Percentiles rank a stretch among this genome's conserved stretches.
Evolutionary conservation across 64 coral and sea anemone genomes (phyloP).

Genomic region (Platygyra sinensis): DNA sequence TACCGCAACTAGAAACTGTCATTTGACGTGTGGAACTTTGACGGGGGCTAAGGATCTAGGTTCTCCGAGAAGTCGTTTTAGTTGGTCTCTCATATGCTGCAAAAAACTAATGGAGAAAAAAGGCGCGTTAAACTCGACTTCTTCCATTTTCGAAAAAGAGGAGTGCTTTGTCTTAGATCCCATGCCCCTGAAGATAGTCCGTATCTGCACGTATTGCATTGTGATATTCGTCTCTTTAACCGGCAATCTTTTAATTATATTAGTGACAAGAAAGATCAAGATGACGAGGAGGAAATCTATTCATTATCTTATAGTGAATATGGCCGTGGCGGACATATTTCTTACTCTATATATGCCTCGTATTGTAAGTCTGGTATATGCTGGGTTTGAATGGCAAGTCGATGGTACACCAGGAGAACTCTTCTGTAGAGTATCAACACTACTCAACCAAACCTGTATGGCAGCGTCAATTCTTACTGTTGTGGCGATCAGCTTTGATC

Average conservation of each 20-base stretch:
- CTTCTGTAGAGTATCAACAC: slow-evolving; percentile 38
- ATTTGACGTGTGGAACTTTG: too few relatives aligned
- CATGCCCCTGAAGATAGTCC: background rate
- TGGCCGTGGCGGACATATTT: slow-evolving; percentile 49
- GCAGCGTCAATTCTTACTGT: slow-evolving; percentile 63
- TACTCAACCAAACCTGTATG: slow-evolving; percentile 25
- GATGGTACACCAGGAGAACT: background rate
- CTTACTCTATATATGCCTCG: slow-evolving; percentile 52
- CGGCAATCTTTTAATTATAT: background rate
- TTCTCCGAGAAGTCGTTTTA: too few relatives aligned
- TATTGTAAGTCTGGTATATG: slow-evolving; percentile 2
- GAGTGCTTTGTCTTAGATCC: background rate
- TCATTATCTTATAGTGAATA: slow-evolving; percentile 62
- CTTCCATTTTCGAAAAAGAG: background rate
- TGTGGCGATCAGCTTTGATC: slow-evolving; percentile 59
- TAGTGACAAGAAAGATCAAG: background rate
- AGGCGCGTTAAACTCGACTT: background rate
- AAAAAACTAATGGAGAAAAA: too few relatives aligned
- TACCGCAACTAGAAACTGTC: too few relatives aligned
- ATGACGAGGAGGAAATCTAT: slow-evolving; percentile 43
- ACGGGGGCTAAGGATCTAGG: too few relatives aligned
- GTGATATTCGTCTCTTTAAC: slow-evolving; percentile 11
- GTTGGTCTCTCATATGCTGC: too few relatives aligned
- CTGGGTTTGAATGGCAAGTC: slow-evolving; percentile 34
- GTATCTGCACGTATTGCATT: background rate